These are phyloP conservation scores for Rhodeus uyekii DNA, from an alignment of 2,797 vertebrate genomes.

Conservation along the genomic window DNA sequence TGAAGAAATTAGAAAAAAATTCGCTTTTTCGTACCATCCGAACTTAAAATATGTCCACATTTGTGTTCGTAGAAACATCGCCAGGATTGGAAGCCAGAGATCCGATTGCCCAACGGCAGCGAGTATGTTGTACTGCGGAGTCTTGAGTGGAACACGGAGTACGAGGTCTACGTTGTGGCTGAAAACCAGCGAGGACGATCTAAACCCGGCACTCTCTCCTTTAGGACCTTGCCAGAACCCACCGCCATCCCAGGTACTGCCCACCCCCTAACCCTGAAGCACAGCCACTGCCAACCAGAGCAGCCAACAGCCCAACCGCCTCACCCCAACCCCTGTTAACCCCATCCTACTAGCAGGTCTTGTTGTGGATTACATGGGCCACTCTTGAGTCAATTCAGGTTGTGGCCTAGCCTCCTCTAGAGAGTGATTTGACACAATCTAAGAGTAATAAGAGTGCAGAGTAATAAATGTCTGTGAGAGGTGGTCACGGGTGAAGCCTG, in stretches of 20 bases:
- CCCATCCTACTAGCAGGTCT: slow-evolving; percentile 36
- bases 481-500: slow-evolving; percentile 42
- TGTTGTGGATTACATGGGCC: slow-evolving; percentile 43
- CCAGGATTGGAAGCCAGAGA: slow-evolving; percentile 90
- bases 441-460: slow-evolving; percentile 41
- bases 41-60: background rate
- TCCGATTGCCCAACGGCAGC: slow-evolving; percentile 82
- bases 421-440: slow-evolving; percentile 41
- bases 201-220: slow-evolving; percentile 78
- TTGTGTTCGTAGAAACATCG: slow-evolving; percentile 79
- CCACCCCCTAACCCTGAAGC: slow-evolving; percentile 40
- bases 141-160: slow-evolving; percentile 95
- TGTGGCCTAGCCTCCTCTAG: slow-evolving; percentile 40
- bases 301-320: slow-evolving; percentile 48
- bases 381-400: slow-evolving; percentile 44
- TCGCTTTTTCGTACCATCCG: background rate
- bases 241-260: slow-evolving; percentile 91
- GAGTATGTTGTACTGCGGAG: slow-evolving; percentile 84
- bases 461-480: slow-evolving; percentile 33
- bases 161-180: slow-evolving; percentile 89
- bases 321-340: slow-evolving; percentile 44
- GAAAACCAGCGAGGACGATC: slow-evolving; percentile 95
- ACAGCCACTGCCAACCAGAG: slow-evolving; percentile 60
- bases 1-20: background rate
- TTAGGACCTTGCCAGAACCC: slow-evolving; percentile 87